phyloP scores from a whole-genome alignment of 1,140 invertebrate genomes.

The Homarus americanus region DNA sequence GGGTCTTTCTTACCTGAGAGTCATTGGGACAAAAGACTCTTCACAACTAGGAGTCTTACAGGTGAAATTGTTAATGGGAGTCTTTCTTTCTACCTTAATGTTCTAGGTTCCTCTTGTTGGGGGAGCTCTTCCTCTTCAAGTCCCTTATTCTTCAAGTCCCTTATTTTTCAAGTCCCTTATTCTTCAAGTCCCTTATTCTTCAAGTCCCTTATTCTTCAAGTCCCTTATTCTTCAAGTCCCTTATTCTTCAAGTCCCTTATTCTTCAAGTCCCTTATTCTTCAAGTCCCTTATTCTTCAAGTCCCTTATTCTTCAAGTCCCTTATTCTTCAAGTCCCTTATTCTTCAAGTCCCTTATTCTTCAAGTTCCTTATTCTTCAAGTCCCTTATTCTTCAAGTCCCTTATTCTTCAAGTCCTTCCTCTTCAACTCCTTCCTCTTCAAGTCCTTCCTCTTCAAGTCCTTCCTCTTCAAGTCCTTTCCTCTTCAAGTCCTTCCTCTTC shows the following conservation, averaged over 20 bases:
- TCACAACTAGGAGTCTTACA: no score
- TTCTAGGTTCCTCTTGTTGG: no score
- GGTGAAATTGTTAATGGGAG: no score
- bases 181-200: no score
- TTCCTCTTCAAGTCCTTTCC: not conserved
- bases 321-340: not conserved
- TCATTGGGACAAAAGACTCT: no score
- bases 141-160: no score
- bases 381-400: no score
- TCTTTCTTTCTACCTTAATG: no score
- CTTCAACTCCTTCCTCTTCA: not conserved
- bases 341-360: not conserved
- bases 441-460: not conserved
- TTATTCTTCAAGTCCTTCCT: not conserved
- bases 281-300: not conserved
- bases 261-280: not conserved
- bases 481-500: not conserved
- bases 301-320: not conserved
- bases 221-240: not conserved
- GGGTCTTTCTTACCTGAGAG: no score
- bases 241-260: not conserved
- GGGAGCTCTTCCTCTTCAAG: no score
- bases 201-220: no score
- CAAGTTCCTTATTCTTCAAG: not conserved
- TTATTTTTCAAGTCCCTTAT: no score